A percentile compares a stretch with the other conserved stretches of the same genome.
Conservation (phyloP, 2,797 vertebrate genomes). For the Phrynocephalus guinanensis region DNA sequence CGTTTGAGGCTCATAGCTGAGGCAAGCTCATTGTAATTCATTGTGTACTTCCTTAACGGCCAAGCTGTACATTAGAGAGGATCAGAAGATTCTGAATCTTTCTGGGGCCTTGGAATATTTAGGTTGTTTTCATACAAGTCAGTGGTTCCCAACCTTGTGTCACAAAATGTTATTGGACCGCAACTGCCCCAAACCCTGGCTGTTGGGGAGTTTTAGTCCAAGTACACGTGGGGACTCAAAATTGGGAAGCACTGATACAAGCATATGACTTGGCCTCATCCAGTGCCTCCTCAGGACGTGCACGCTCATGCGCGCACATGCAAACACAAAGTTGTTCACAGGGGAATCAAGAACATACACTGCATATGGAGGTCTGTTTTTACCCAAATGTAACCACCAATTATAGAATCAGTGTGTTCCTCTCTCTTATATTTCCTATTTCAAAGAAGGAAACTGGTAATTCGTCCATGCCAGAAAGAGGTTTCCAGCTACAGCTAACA, state of each 20-base stretch:
- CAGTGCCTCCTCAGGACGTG: too few species aligned
- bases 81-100: not conserved
- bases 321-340: not conserved
- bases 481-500: not conserved
- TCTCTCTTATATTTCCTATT: not conserved
- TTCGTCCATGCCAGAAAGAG: not conserved
- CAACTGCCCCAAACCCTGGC: too few species aligned
- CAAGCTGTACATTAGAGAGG: not conserved
- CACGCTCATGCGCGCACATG: too few species aligned
- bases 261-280: not conserved
- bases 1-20: not conserved
- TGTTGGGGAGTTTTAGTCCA: too few species aligned
- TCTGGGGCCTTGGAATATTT: not conserved
- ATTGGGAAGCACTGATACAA: too few species aligned
- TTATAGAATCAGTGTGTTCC: not conserved
- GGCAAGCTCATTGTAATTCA: not conserved
- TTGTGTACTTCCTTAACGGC: not conserved
- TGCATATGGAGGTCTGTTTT: not conserved
- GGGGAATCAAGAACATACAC: not conserved
- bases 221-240: too few species aligned
- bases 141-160: too few species aligned
- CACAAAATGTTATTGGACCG: too few species aligned
- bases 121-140: not conserved
- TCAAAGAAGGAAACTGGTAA: not conserved
- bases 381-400: not conserved